Conservation (phyloP, 2,797 vertebrate genomes). For the Rhynchonycteris naso region DNA sequence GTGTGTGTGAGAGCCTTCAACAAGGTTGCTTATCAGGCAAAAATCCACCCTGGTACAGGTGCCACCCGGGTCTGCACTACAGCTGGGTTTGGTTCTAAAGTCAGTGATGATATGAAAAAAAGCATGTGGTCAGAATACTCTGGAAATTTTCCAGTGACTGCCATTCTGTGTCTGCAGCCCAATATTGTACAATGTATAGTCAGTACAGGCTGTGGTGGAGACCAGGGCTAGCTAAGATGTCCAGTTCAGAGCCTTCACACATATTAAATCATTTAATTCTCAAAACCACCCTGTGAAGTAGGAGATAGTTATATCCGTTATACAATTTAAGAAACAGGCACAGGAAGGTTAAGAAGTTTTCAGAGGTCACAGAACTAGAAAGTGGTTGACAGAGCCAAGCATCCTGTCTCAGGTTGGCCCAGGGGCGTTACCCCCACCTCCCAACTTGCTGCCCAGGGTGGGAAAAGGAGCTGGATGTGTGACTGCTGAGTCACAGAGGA, state of each 20-base stretch:
- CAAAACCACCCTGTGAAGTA: background rate
- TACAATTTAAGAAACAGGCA: background rate
- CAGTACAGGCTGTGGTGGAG: too few species aligned
- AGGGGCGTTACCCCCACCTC: background rate
- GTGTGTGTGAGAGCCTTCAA: background rate
- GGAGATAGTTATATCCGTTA: background rate
- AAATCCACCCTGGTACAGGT: background rate
- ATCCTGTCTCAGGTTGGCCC: background rate
- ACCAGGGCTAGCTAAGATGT: background rate
- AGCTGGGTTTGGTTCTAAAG: background rate
- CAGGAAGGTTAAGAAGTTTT: background rate
- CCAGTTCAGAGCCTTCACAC: background rate
- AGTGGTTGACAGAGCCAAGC: background rate
- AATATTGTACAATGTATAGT: rapidly evolving
- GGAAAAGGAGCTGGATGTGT: too few species aligned
- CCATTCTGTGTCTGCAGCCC: background rate
- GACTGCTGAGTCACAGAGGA: background rate
- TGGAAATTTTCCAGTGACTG: background rate
- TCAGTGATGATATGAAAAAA: background rate
- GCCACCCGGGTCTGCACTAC: too few species aligned
- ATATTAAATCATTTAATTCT: background rate
- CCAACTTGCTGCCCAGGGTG: background rate
- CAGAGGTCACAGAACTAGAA: background rate
- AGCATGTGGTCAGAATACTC: background rate
- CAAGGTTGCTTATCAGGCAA: background rate